These are phyloP conservation scores for Adelphocoris suturalis DNA, from an alignment of 2,888 invertebrate genomes.

Conservation along the genomic window DNA sequence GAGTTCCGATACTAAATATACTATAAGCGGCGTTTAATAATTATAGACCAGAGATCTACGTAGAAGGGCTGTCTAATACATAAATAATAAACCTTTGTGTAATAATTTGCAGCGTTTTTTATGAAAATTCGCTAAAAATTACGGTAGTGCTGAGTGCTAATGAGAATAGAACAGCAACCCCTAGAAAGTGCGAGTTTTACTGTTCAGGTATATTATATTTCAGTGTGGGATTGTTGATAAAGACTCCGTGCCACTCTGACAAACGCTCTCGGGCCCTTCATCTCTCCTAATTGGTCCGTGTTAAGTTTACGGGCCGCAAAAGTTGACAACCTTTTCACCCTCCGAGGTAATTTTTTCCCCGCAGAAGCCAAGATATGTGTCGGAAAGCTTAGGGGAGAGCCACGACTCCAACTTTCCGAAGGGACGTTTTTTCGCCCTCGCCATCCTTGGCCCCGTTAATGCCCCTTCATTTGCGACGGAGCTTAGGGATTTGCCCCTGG, in stretches of 20 bases:
- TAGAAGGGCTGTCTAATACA: no score
- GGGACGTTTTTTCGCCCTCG: slow-evolving; percentile 27
- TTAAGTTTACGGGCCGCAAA: slow-evolving; percentile 60
- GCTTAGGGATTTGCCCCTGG: slow-evolving; percentile 62
- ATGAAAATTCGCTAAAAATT: no score
- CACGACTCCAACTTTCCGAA: slow-evolving; percentile 17
- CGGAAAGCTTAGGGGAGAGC: slow-evolving; percentile 51
- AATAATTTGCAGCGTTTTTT: no score
- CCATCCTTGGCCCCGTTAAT: slow-evolving; percentile 52
- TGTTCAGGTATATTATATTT: no score
- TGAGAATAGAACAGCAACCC: no score
- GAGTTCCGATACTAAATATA: no score
- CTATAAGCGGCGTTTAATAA: no score
- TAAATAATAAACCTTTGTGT: no score
- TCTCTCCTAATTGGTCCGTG: slow-evolving; percentile 60
- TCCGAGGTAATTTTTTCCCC: slow-evolving; percentile 40
- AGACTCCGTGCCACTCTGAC: neutral
- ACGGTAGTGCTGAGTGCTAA: no score
- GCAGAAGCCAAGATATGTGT: slow-evolving; percentile 55
- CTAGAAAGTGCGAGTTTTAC: no score
- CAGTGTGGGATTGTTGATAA: neutral
- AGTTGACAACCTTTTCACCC: slow-evolving; percentile 60
- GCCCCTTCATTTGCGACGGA: slow-evolving; percentile 65
- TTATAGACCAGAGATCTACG: no score
- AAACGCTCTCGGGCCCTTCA: neutral